Base-by-base conservation (phyloP, 2,113 vertebrate genomes). In the Globicephala melas region DNA sequence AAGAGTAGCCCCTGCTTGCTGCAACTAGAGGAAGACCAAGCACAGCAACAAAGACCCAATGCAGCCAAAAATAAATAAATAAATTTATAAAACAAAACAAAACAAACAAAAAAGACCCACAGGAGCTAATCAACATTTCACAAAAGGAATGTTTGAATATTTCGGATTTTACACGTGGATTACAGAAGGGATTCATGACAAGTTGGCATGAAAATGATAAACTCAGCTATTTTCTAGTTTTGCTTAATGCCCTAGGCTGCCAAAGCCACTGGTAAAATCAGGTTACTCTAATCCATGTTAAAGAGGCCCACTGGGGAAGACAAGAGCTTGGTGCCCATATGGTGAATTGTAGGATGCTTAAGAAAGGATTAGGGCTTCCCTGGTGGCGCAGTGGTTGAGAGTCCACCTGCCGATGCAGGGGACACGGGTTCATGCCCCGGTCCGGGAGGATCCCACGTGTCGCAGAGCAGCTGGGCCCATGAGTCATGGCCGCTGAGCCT, bases 201-300 rank as follows among this genome's bases (percentile, higher is more conserved):
- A 97, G 17, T 23, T 71, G 26, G 8, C 38, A 71, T 71, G 7
- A 67, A 91, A 96, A 95, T 71, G 4, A 88, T 95, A 93, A 88
- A 81, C 25, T 41, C 65, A n/a, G 82, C 8, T 17, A 31, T 33
- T 67, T 17, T 83, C 9, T 71, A 83, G 36, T 74, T 85, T 91
- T 70, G n/a, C 20, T 85, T 92, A 84, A 79, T 31, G 21, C 12
- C 5, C 3, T 91, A 83, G 3, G 31, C 47, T 88, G 20, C 21
- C 73, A 95, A 23, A 68, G 79, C 12, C 31, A 67, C 10, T 44
- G 47, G 79, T 86, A 92, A 63, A 97, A 82, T 94, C 79, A 74
- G n/a, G 28, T 86, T 77, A 86, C 44, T 82, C 12, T 82, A 89
- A 89, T 13, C 18, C 28, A 95, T 8, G 41, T 67, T 67, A 62